These are phyloP conservation scores for Spondyliosoma cantharus DNA, from an alignment of 2,797 vertebrate species.

Conservation along the genomic window DNA sequence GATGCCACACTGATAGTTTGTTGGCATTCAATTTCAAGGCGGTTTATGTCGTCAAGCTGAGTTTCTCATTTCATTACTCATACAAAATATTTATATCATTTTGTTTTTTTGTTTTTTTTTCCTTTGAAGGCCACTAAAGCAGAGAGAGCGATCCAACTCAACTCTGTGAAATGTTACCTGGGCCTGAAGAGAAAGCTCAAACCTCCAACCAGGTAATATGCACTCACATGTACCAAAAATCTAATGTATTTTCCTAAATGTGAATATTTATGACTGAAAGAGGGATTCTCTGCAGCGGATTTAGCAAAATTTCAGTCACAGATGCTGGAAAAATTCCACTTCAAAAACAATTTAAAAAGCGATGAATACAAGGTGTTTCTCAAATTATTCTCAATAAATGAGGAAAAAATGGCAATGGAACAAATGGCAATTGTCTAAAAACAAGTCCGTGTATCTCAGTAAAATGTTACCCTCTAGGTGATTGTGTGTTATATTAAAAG, in stretches of 20 bases:
- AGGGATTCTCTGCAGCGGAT: background rate
- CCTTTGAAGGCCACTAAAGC: conserved; percentile 88
- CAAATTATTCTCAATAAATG: too few species aligned
- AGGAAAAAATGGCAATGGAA: too few species aligned
- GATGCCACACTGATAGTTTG: conserved; percentile 13
- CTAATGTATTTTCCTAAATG: background rate
- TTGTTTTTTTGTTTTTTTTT: background rate
- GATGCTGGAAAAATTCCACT: too few species aligned
- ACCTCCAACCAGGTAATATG: conserved; percentile 90
- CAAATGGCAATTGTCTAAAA: too few species aligned
- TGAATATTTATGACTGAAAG: background rate
- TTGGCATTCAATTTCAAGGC: conserved; percentile 13
- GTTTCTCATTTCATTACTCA: background rate
- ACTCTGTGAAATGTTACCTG: conserved; percentile 90
- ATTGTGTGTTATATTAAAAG: too few species aligned
- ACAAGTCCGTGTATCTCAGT: too few species aligned
- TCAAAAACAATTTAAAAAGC: too few species aligned
- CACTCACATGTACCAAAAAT: background rate
- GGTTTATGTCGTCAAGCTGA: background rate
- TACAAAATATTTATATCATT: background rate
- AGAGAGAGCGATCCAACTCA: conserved; percentile 88
- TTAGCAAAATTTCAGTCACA: too few species aligned
- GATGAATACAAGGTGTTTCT: too few species aligned
- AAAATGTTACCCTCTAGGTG: too few species aligned
- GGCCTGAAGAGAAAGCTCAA: conserved; percentile 94